Percentiles rank a stretch among this genome's conserved stretches.
Evolutionary conservation across 2,888 invertebrate species (phyloP).

Genomic region (Eubasilissa splendida): DNA sequence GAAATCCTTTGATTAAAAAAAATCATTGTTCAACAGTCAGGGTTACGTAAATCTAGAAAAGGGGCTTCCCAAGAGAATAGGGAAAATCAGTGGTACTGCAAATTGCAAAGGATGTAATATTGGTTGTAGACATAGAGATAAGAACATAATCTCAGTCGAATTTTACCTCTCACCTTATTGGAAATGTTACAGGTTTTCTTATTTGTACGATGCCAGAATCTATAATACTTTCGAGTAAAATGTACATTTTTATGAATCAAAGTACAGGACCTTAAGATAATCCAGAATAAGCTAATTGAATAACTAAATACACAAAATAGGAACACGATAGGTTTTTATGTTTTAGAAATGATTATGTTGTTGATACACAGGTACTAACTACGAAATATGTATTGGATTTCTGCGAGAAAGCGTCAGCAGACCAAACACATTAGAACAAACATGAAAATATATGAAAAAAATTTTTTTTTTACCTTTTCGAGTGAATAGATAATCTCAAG

Average conservation of each 20-base stretch:
- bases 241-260: constrained; percentile 22
- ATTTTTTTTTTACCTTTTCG: background rate
- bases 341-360: no score
- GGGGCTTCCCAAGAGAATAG: constrained; percentile 24
- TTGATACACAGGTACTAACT: no score
- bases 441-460: background rate
- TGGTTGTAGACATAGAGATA: constrained; percentile 30
- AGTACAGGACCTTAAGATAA: background rate
- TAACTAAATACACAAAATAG: no score
- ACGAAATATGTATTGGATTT: no score
- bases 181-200: constrained; percentile 47
- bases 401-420: no score
- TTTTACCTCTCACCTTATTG: constrained; percentile 52
- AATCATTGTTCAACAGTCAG: constrained; percentile 25
- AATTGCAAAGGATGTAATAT: constrained; percentile 35
- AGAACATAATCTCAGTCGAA: constrained; percentile 44
- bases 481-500: background rate
- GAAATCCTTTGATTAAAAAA: constrained; percentile 7
- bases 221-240: constrained; percentile 30
- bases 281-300: no score
- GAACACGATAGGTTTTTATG: no score
- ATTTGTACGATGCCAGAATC: constrained; percentile 41
- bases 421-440: no score
- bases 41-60: constrained; percentile 14
- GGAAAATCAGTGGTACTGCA: constrained; percentile 19